These are phyloP conservation scores for Scrobipalpa atriplicella DNA, from an alignment of 2,888 invertebrate species.

Conservation along the genomic window DNA sequence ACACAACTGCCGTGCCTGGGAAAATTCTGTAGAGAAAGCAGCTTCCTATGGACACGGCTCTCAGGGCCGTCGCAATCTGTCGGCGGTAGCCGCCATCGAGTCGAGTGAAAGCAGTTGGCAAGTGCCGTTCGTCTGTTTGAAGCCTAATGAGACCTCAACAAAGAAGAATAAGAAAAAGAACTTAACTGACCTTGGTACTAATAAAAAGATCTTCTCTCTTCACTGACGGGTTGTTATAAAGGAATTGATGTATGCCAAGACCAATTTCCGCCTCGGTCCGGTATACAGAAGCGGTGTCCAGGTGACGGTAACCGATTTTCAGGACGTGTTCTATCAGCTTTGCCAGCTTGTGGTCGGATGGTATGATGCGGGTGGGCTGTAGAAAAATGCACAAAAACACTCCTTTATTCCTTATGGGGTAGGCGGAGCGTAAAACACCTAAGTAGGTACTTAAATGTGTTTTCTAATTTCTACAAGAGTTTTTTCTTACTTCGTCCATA, in stretches of 20 bases:
- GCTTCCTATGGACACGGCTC: no score
- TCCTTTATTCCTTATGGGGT: background rate
- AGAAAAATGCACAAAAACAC: conserved; percentile 22
- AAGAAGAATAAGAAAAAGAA: background rate
- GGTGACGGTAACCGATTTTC: conserved; percentile 90
- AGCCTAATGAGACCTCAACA: no score
- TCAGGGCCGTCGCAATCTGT: no score
- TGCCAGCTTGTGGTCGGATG: conserved; percentile 79
- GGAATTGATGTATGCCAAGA: conserved; percentile 85
- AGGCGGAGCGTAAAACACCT: background rate
- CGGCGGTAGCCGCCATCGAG: no score
- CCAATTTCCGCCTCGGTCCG: conserved; percentile 90
- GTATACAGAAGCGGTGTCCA: conserved; percentile 91
- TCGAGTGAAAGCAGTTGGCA: no score
- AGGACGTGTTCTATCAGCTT: conserved; percentile 87
- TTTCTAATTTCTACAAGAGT: background rate
- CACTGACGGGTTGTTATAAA: conserved; percentile 83
- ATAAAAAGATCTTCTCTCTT: conserved; percentile 88
- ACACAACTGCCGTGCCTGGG: no score
- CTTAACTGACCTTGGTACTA: conserved; percentile 87
- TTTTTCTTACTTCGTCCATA: background rate
- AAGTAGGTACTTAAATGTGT: no score
- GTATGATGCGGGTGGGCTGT: conserved; percentile 67
- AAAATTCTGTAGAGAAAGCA: no score
- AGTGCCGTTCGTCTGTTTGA: no score